Evolutionary conservation across 2,113 vertebrate genomes (phyloP).

Genomic region (Pandion haliaetus): DNA sequence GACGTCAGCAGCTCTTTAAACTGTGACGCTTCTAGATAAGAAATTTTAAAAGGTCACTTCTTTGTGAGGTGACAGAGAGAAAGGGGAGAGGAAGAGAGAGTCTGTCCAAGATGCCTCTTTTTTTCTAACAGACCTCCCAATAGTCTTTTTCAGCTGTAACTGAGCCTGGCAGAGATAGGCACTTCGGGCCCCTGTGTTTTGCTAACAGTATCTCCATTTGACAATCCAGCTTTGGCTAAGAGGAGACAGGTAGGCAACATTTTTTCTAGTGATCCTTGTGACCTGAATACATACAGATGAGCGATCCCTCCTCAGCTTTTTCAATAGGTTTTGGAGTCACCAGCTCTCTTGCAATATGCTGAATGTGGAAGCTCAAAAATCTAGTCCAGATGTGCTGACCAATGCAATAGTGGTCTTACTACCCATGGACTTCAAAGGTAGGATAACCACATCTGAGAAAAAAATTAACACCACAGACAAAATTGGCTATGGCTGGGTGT

Average conservation of each 20-base stretch:
- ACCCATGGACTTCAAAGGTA: not conserved
- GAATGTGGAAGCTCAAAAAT: not conserved
- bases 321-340: not conserved
- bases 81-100: not conserved
- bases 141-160: not conserved
- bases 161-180: not conserved
- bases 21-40: constrained; percentile 39
- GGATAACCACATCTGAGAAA: not conserved
- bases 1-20: constrained; percentile 42
- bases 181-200: not conserved
- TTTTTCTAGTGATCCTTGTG: not conserved
- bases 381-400: not conserved
- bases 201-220: not conserved
- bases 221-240: not conserved
- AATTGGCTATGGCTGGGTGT: not conserved
- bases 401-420: not conserved
- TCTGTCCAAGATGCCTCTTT: not conserved
- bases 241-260: not conserved
- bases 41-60: constrained; percentile 23
- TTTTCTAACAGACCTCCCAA: not conserved
- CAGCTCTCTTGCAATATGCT: not conserved
- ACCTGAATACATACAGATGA: not conserved
- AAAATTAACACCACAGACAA: not conserved
- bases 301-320: not conserved
- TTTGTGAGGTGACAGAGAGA: constrained; percentile 28